Evolutionary conservation across 2,797 vertebrate genomes (phyloP).

Genomic region (Dendrocincla fuliginosa): DNA sequence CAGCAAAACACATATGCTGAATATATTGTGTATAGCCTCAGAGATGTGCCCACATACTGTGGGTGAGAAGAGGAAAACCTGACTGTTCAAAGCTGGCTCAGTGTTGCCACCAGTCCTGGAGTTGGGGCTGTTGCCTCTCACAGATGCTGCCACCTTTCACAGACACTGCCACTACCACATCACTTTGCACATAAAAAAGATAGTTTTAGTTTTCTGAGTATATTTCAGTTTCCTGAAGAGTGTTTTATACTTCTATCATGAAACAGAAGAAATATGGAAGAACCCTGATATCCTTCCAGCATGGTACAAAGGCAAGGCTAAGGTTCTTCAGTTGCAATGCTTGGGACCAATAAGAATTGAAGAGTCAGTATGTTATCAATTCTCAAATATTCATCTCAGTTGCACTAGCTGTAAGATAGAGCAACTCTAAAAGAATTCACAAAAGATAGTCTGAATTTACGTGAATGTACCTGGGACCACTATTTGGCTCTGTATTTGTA

Average conservation of each 20-base stretch:
- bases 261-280: not conserved
- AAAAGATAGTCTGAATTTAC: not conserved
- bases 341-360: not conserved
- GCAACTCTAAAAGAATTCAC: not conserved
- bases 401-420: not conserved
- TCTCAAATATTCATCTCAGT: not conserved
- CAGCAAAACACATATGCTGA: not conserved
- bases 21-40: not conserved
- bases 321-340: not conserved
- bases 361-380: not conserved
- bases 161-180: not conserved
- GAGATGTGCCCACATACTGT: not conserved
- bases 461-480: not conserved
- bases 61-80: not conserved
- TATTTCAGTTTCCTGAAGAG: not conserved
- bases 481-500: not conserved
- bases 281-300: not conserved
- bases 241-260: not conserved
- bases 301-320: not conserved
- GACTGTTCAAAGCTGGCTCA: fast-evolving
- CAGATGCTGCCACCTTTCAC: not conserved
- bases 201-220: not conserved
- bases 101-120: not conserved
- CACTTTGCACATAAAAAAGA: not conserved
- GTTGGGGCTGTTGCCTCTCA: not conserved